Evolutionary conservation across 1,140 invertebrate species (phyloP).

Genomic region (Proctacanthus coquilletti): DNA sequence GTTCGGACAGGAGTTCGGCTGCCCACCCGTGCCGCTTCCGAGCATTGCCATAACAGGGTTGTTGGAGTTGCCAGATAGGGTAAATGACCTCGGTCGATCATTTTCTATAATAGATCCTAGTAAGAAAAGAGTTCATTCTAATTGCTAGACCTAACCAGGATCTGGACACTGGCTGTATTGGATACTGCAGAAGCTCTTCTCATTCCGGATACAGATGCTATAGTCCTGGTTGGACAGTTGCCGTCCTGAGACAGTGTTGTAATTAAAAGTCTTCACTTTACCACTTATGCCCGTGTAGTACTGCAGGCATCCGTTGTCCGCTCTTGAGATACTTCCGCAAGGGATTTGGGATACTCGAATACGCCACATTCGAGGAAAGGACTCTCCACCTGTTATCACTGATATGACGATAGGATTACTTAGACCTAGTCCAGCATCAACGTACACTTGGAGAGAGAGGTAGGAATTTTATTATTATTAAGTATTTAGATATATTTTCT

Average conservation of each 20-base stretch:
- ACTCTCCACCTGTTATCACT: constrained; percentile 57
- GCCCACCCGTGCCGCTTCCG: constrained; percentile 36
- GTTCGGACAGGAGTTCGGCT: constrained; percentile 43
- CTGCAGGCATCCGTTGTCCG: constrained; percentile 72
- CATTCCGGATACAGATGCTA: constrained; percentile 67
- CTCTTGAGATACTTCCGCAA: constrained; percentile 50
- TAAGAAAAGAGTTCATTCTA: not conserved
- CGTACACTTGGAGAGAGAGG: constrained; percentile 51
- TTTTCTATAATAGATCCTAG: constrained; percentile 13
- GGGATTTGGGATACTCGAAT: constrained; percentile 63
- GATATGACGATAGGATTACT: constrained; percentile 61
- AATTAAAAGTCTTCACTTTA: constrained; percentile 68
- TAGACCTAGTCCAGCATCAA: constrained; percentile 57
- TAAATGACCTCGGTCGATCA: constrained; percentile 49
- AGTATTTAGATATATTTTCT: too few relatives aligned
- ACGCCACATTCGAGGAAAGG: constrained; percentile 62
- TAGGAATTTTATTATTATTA: not conserved
- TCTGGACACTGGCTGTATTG: constrained; percentile 63
- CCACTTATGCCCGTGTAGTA: constrained; percentile 63
- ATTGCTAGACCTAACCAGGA: constrained; percentile 31
- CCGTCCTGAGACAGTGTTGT: constrained; percentile 52
- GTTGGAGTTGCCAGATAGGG: constrained; percentile 55
- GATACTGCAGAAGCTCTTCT: constrained; percentile 77
- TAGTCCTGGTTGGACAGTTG: constrained; percentile 82
- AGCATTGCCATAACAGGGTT: constrained; percentile 46